Evolutionary conservation across 1,140 invertebrate species (phyloP), one percentile per base, ranked within the genome.

Genomic region (Stegodyphus mimosarum): DNA sequence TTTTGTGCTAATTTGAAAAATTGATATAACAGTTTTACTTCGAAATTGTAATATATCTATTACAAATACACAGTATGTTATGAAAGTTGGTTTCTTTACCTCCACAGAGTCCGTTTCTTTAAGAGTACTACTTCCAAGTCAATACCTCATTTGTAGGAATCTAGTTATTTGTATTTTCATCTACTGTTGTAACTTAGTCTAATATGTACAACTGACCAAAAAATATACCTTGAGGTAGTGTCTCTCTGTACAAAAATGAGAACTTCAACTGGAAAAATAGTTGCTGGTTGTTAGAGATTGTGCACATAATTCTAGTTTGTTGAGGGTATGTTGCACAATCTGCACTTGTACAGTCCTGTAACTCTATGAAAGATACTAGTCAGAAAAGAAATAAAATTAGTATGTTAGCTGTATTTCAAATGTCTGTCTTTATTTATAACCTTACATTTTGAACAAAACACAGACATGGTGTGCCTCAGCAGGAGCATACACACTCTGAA

Each of bases 271-370:
- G 48, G 63, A 67, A 86, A 77, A 71, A 84, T 63, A 76, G 52
- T 86, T 77, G 83, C 66, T 86, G 74, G 83, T 86, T 86, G 83
- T 86, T 86, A 86, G 73, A 84, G 81, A 84, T 84, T 86, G 75
- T 86, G 74, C 83, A 86, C 69, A 86, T 86, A 86, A 70, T 78
- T 75, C 69, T 86, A 86, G 83, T 86, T 71, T 86, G 83, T 86
- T 84, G 48, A 84, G 63, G 60, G 66, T 78, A 86, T 86, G 83
- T 69, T 86, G 83, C 74, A 86, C 83, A 86, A 78, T 78, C 83
- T 86, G 74, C 83, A 86, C 74, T 72, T 86, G 83, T 77, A 78
- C 83, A 86, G 83, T 86, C 75, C 75, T 86, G 75, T 78, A 78
- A 86, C 75, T 78, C 74, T 77, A 86, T 78, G 83, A 72, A 86